Percentiles rank a stretch among this genome's conserved stretches.
These are phyloP conservation scores for Sylvicola cinctus DNA, from an alignment of 2,888 invertebrate genomes.

Conservation along the genomic window DNA sequence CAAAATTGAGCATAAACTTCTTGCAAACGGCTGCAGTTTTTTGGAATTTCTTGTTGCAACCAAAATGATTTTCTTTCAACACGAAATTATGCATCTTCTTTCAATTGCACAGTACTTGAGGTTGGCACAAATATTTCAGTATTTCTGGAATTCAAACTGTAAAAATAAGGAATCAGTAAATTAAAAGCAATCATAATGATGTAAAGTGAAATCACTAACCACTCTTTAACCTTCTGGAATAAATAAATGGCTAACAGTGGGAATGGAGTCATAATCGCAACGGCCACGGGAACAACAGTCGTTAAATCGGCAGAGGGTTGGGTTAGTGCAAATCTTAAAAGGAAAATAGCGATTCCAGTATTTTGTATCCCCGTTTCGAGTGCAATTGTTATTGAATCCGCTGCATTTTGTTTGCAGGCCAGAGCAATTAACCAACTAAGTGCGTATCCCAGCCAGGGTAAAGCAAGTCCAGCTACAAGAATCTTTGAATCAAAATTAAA, in stretches of 20 bases:
- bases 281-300: conserved; percentile 75
- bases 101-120: too few relatives aligned
- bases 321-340: conserved; percentile 57
- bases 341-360: conserved; percentile 78
- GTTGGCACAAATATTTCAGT: too few relatives aligned
- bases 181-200: too few relatives aligned
- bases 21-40: too few relatives aligned
- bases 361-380: conserved; percentile 90
- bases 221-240: conserved; percentile 26
- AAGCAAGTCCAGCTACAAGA: conserved; percentile 50
- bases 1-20: too few relatives aligned
- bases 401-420: conserved; percentile 34
- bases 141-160: too few relatives aligned
- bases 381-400: conserved; percentile 64
- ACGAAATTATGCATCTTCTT: too few relatives aligned
- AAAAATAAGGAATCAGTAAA: too few relatives aligned
- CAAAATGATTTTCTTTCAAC: too few relatives aligned
- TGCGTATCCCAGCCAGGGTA: conserved; percentile 66
- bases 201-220: neutral
- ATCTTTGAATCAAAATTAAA: conserved; percentile 31
- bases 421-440: conserved; percentile 44
- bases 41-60: too few relatives aligned
- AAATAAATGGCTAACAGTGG: conserved; percentile 45
- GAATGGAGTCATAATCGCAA: conserved; percentile 84
- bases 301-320: conserved; percentile 80